A percentile compares a stretch with the other conserved stretches of the same genome.
These are phyloP conservation scores for Caenorhabditis drosophilae DNA, from an alignment of 2,888 invertebrate species.

Conservation along the genomic window DNA sequence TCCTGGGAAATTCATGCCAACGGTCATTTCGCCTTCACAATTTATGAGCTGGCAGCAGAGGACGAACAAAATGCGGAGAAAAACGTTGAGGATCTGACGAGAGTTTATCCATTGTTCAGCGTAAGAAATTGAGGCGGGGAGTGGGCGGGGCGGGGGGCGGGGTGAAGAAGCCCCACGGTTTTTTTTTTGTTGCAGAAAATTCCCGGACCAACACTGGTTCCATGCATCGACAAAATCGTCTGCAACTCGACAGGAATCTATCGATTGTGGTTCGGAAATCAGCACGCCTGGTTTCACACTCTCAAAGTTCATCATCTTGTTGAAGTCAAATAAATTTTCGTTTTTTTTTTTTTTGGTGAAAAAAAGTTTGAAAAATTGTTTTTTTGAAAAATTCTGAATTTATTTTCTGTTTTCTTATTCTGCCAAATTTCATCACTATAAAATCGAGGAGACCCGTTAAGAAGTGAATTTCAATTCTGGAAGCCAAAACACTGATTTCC, in stretches of 20 bases:
- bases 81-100: constrained; percentile 24
- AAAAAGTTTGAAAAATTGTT: background rate
- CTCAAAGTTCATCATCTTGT: constrained; percentile 48
- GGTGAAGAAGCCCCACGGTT: too few relatives aligned
- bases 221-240: constrained; percentile 45
- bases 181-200: constrained; percentile 59
- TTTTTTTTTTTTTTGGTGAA: constrained; percentile 1
- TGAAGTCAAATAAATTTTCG: constrained; percentile 6
- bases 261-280: constrained; percentile 64
- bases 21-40: constrained; percentile 65
- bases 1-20: constrained; percentile 60
- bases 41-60: constrained; percentile 40
- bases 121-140: too few relatives aligned
- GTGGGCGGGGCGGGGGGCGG: too few relatives aligned
- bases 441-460: too few relatives aligned
- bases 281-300: constrained; percentile 67
- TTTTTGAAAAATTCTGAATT: background rate
- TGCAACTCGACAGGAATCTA: constrained; percentile 16
- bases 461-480: too few relatives aligned
- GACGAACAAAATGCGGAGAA: too few relatives aligned
- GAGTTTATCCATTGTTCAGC: constrained; percentile 64
- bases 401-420: background rate
- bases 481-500: too few relatives aligned
- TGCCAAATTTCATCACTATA: background rate
- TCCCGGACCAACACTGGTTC: constrained; percentile 65